Evolutionary conservation across 2,888 invertebrate genomes (phyloP).

Genomic region (Ferdinandea cuprea): DNA sequence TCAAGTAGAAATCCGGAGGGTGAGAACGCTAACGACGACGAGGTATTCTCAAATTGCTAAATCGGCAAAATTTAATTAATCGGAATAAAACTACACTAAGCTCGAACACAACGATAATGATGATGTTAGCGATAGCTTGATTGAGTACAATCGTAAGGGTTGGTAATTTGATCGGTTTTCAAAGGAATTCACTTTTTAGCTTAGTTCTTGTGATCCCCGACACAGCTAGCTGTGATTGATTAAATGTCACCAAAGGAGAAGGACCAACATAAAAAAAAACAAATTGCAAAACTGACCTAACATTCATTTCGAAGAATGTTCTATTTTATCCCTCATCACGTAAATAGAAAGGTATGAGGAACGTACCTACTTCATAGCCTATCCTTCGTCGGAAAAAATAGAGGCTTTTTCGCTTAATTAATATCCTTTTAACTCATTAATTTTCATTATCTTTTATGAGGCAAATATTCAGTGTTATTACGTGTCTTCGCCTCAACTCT

Average conservation of each 20-base stretch:
- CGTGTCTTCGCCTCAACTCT: constrained; percentile 43
- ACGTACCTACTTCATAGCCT: background rate
- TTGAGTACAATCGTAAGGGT: constrained; percentile 14
- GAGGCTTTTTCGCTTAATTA: constrained; percentile 65
- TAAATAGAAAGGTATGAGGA: background rate
- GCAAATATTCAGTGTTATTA: constrained; percentile 62
- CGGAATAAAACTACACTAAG: constrained; percentile 58
- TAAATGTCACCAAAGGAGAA: constrained; percentile 54
- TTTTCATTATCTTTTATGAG: constrained; percentile 63
- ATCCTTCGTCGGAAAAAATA: constrained; percentile 27
- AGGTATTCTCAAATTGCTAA: constrained; percentile 51
- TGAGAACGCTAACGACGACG: constrained; percentile 39
- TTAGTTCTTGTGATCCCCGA: constrained; percentile 10
- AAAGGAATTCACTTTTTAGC: constrained; percentile 26
- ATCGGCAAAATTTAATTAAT: constrained; percentile 65
- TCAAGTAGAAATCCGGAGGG: constrained; percentile 3
- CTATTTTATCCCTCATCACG: constrained; percentile 17
- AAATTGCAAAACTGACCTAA: constrained; percentile 40
- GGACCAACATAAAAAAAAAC: constrained; percentile 15
- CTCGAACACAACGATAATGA: constrained; percentile 32
- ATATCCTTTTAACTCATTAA: constrained; percentile 67
- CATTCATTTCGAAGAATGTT: background rate
- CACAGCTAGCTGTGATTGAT: constrained; percentile 55
- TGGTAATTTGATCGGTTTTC: constrained; percentile 47
- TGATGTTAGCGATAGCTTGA: constrained; percentile 40